Conservation (phyloP, 1,140 invertebrate species). For the Rhopalosiphum maidis region DNA sequence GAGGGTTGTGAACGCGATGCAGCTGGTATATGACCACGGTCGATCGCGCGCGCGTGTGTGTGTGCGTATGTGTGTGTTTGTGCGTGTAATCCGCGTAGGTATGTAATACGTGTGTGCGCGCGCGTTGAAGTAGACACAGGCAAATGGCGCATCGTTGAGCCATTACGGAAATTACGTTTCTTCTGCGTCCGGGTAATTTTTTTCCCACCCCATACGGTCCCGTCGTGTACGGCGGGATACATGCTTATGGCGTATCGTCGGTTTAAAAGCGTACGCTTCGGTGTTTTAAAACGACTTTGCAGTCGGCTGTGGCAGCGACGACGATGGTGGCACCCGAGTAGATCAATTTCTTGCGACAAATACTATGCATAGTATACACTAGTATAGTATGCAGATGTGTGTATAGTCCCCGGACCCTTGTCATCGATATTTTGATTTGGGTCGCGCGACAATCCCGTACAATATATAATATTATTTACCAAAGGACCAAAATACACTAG, state of each 20-base stretch:
- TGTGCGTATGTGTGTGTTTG: too few species aligned
- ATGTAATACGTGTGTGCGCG: not conserved
- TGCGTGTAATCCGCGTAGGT: not conserved
- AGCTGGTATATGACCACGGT: slow-evolving; percentile 44
- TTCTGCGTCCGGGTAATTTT: slow-evolving; percentile 18
- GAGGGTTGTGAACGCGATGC: slow-evolving; percentile 39
- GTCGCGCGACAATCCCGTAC: not conserved
- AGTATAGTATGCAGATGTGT: not conserved
- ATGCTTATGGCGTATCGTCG: too few species aligned
- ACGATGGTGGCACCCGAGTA: not conserved
- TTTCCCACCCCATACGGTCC: not conserved
- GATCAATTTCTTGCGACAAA: not conserved
- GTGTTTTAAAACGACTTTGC: not conserved
- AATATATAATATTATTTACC: not conserved
- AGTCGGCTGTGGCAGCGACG: not conserved
- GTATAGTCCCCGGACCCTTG: not conserved
- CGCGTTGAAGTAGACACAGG: slow-evolving; percentile 5
- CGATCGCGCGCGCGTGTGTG: not conserved
- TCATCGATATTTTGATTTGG: not conserved
- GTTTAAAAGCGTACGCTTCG: not conserved
- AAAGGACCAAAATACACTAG: not conserved
- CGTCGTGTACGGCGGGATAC: too few species aligned
- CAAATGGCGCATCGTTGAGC: slow-evolving; percentile 28
- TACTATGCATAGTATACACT: not conserved
- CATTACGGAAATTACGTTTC: slow-evolving; percentile 41